A percentile compares a stretch with the other conserved stretches of the same genome.
phyloP scores from a whole-genome alignment of 2,113 vertebrate species.

The Copsychus sechellarum region DNA sequence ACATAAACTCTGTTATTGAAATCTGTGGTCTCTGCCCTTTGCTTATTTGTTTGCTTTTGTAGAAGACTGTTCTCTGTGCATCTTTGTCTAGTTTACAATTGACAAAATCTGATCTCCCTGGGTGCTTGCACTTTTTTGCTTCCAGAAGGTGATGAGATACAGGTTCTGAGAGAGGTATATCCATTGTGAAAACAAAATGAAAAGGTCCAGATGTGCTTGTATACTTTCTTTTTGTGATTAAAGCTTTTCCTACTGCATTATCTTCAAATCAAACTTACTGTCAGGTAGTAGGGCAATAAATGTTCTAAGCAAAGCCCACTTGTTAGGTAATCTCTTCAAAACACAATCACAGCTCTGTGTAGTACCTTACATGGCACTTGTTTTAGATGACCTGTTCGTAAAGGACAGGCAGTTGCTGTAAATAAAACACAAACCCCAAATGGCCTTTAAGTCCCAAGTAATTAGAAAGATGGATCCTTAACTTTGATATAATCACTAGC shows the following conservation, averaged over 20 bases:
- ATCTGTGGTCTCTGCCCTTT: slow-evolving; percentile 26
- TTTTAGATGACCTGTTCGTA: not conserved
- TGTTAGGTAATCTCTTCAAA: not conserved
- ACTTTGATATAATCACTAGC: not conserved
- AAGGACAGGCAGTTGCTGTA: not conserved
- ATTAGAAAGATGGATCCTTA: not conserved
- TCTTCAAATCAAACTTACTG: not conserved
- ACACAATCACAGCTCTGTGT: not conserved
- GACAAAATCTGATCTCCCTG: not conserved
- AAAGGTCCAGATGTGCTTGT: not conserved
- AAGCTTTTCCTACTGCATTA: not conserved
- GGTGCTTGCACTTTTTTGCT: not conserved
- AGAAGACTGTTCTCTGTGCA: not conserved
- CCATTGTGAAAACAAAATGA: not conserved
- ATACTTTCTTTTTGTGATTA: not conserved
- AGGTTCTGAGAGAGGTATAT: not conserved
- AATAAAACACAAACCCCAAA: not conserved
- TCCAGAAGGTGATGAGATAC: not conserved
- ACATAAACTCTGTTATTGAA: not conserved
- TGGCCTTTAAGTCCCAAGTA: not conserved
- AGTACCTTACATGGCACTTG: not conserved
- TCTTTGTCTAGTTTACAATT: not conserved
- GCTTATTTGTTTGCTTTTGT: not conserved
- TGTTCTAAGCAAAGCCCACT: not conserved
- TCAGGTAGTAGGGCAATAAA: not conserved